A percentile compares a stretch with the other conserved stretches of the same genome.
Conservation (phyloP, 2,797 vertebrate species). For the Sebastes paucispinis region DNA sequence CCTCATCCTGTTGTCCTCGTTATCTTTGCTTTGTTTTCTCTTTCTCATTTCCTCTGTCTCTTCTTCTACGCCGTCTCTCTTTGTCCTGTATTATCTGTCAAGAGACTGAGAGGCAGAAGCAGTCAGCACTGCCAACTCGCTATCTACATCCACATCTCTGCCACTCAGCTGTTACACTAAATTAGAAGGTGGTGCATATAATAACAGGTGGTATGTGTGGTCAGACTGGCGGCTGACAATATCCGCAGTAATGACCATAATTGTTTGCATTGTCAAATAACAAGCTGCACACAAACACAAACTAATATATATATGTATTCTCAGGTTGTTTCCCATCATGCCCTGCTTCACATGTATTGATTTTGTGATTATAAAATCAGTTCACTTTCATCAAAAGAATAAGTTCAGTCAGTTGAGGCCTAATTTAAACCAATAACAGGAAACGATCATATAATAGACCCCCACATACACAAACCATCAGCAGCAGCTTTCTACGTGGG, state of each 20-base stretch:
- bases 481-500: slow-evolving; percentile 17
- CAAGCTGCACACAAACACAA: no score
- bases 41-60: slow-evolving; percentile 6
- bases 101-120: neutral
- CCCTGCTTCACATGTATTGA: neutral
- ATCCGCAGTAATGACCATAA: neutral
- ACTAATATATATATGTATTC: neutral
- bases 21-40: neutral
- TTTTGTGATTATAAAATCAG: neutral
- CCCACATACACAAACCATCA: neutral
- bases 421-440: slow-evolving; percentile 22
- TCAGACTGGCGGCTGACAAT: no score
- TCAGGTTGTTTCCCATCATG: slow-evolving; percentile 10
- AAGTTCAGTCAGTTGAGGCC: neutral
- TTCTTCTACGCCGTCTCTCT: neutral
- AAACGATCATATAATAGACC: neutral
- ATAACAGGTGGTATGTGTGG: neutral
- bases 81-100: neutral
- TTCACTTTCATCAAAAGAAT: neutral
- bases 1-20: slow-evolving; percentile 31
- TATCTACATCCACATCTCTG: neutral
- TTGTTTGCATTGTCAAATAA: neutral
- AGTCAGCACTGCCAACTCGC: neutral
- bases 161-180: neutral
- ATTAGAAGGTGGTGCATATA: neutral